phyloP scores from a whole-genome alignment of 2,888 invertebrate genomes.

The Epistrophe grossulariae region DNA sequence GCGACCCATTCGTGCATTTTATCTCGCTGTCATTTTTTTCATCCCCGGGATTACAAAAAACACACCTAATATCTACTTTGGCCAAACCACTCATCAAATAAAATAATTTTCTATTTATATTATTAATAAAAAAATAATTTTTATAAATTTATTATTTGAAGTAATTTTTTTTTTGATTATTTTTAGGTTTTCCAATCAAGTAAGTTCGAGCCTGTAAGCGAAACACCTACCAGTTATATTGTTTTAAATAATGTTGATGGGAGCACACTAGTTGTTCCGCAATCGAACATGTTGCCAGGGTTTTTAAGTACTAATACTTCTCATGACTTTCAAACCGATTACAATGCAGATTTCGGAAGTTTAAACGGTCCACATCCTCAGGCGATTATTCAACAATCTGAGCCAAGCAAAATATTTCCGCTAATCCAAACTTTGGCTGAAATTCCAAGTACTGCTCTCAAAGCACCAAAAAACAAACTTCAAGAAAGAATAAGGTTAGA shows the following conservation, averaged over 20 bases:
- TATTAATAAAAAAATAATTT: not conserved
- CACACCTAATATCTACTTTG: no score
- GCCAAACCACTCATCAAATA: no score
- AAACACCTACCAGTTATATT: slow-evolving; percentile 89
- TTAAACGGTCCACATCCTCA: slow-evolving; percentile 12
- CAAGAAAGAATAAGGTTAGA: slow-evolving; percentile 22
- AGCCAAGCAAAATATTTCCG: slow-evolving; percentile 28
- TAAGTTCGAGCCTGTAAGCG: slow-evolving; percentile 92
- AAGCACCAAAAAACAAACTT: slow-evolving; percentile 8
- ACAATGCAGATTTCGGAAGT: slow-evolving; percentile 31
- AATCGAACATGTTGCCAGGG: slow-evolving; percentile 80
- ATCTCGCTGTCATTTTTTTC: no score
- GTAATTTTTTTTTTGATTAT: slow-evolving; percentile 79
- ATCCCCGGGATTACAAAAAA: no score
- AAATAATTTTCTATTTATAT: no score
- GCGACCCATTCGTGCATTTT: no score
- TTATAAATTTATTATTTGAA: not conserved
- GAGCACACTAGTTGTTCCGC: slow-evolving; percentile 71
- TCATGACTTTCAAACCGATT: slow-evolving; percentile 31
- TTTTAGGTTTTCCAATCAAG: slow-evolving; percentile 90
- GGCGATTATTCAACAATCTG: slow-evolving; percentile 35
- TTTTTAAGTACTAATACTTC: slow-evolving; percentile 34
- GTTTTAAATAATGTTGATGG: slow-evolving; percentile 87
- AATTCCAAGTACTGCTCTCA: slow-evolving; percentile 1
- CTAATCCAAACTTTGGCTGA: slow-evolving; percentile 39